Evolutionary conservation across 2,113 vertebrate genomes (phyloP), one percentile per base, ranked within the genome.

Genomic region (Spea multiplicata): DNA sequence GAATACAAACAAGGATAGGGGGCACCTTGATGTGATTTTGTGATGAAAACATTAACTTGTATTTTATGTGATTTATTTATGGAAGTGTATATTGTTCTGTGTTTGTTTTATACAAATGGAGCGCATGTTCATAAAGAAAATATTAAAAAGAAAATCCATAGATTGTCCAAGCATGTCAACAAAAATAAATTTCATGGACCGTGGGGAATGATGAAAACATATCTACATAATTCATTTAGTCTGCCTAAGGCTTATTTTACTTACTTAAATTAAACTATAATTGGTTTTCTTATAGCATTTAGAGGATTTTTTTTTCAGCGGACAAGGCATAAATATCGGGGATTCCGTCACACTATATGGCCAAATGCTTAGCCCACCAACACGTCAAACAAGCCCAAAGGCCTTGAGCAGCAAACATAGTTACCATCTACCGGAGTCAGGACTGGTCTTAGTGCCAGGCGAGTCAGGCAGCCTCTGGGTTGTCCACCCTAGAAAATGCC

Each of bases 51-150:
- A 85, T 91, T 89, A 90, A 93, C 88, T 85, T 83, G 91, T 95
- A 88, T 86, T 85, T 77, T 88, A 90, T 88, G 90, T 91, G 89
- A 92, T 96, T 96, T 94, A 95, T 96, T 95, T 96, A 95, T 93
- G 88, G 85, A 66, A 87, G 86, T 88, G 84, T 83, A 85, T 95
- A 85, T 94, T 91, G 94, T 91, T 92, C 89, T 94, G 90, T 88
- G 93, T 88, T 92, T 85, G 90, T 94, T 95, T 91, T 91, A 91
- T 94, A 93, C 88, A 86, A 88, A 92, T 85, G 87, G 92, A 89
- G 89, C 86, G 94, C 92, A 93, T 93, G 94, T 93, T 92, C 89
- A 92, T 86, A 67, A 45, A 67, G 6, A 67, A 67, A 67, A 46
- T 62, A 62, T 16, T 16, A n/a, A 46, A 13, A 7, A 47, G 86